phyloP scores from a whole-genome alignment of 2,888 invertebrate species.

The Laothoe populi region DNA sequence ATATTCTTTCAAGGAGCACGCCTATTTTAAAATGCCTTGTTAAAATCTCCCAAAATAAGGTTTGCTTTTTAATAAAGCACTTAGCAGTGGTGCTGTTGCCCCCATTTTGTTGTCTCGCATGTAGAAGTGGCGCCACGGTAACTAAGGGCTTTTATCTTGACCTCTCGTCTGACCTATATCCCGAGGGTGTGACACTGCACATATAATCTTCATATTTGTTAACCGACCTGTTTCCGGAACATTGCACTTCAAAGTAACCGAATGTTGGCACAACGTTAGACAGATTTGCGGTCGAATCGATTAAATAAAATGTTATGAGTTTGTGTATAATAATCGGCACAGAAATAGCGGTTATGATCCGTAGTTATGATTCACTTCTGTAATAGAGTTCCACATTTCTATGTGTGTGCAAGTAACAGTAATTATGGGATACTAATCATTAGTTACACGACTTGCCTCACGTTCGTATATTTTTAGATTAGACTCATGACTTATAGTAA shows the following conservation, averaged over 20 bases:
- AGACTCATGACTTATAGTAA: conserved; percentile 3
- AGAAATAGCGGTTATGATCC: conserved; percentile 1
- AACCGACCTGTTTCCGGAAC: conserved; percentile 26
- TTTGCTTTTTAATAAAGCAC: conserved; percentile 25
- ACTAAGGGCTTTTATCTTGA: conserved; percentile 76
- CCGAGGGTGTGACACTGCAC: conserved; percentile 53
- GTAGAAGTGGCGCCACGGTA: conserved; percentile 52
- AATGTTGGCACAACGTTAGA: conserved; percentile 4
- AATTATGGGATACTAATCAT: conserved; percentile 7
- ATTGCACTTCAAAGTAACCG: conserved; percentile 21
- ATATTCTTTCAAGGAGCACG: conserved; percentile 14
- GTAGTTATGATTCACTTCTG: conserved; percentile 6
- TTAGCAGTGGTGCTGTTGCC: conserved; percentile 58
- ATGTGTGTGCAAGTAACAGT: conserved; percentile 10
- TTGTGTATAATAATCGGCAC: not conserved
- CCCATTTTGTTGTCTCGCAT: conserved; percentile 58
- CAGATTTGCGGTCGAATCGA: conserved; percentile 13
- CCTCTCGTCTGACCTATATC: conserved; percentile 68
- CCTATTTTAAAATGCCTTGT: conserved; percentile 15
- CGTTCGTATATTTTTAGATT: not conserved
- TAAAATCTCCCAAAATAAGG: conserved; percentile 21
- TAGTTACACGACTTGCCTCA: conserved; percentile 1
- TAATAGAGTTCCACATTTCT: conserved; percentile 15
- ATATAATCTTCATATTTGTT: conserved; percentile 49
- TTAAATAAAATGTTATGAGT: conserved; percentile 12